Percentiles rank a stretch among this genome's conserved stretches.
phyloP scores from a whole-genome alignment of 2,888 invertebrate species.

The Volucella inflata region DNA sequence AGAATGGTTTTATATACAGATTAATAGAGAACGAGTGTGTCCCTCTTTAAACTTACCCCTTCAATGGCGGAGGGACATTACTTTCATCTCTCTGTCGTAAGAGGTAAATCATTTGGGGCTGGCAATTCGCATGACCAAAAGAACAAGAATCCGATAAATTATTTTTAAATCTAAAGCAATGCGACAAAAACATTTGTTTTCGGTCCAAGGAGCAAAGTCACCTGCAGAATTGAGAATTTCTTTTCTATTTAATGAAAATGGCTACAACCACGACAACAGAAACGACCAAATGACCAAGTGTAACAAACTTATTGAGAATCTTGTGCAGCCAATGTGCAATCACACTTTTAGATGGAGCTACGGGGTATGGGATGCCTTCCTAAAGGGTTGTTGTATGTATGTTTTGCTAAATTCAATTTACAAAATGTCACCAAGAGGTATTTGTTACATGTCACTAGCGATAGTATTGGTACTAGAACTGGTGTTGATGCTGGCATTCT shows the following conservation, averaged over 20 bases:
- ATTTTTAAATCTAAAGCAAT: constrained; percentile 61
- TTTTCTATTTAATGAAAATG: background rate
- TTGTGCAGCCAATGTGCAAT: constrained; percentile 3
- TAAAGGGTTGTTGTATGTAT: constrained; percentile 15
- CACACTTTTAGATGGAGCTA: constrained; percentile 1
- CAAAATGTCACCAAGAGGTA: constrained; percentile 65
- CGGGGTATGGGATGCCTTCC: background rate
- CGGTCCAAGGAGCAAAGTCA: constrained; percentile 23
- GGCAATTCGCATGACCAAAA: constrained; percentile 62
- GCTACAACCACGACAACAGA: no score
- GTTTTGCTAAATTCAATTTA: constrained; percentile 53
- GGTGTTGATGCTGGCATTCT: background rate
- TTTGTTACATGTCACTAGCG: constrained; percentile 64
- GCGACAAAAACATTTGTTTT: constrained; percentile 66
- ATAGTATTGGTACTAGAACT: background rate
- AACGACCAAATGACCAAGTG: no score
- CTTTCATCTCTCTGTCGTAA: constrained; percentile 40
- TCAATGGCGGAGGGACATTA: background rate
- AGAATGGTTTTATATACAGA: constrained; percentile 19
- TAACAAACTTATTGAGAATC: no score
- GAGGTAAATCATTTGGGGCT: constrained; percentile 48
- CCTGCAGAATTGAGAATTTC: constrained; percentile 21
- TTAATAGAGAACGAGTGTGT: no score
- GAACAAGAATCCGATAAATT: constrained; percentile 66
- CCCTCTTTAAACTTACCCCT: background rate